These are phyloP conservation scores for Scleropages formosus DNA, from an alignment of 2,797 vertebrate species.

Conservation along the genomic window DNA sequence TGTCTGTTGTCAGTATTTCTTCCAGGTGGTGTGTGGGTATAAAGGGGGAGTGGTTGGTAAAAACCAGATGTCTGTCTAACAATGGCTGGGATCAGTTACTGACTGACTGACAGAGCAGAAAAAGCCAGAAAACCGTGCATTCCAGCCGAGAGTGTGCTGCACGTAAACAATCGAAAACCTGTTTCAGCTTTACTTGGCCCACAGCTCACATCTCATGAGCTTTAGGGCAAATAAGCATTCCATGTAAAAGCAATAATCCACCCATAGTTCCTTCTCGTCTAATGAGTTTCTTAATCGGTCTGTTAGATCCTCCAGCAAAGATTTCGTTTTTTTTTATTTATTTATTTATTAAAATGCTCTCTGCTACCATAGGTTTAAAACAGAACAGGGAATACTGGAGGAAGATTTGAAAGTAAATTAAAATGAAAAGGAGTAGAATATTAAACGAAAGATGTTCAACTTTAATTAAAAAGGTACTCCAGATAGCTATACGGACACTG, in stretches of 20 bases:
- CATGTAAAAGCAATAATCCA: constrained; percentile 5
- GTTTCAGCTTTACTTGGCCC: background rate
- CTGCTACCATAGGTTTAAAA: background rate
- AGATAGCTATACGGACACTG: constrained; percentile 4
- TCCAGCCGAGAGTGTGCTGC: background rate
- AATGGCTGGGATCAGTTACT: background rate
- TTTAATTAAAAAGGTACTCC: constrained; percentile 17
- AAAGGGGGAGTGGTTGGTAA: background rate
- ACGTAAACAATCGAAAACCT: constrained; percentile 18
- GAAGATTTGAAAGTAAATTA: constrained; percentile 12
- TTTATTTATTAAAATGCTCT: background rate
- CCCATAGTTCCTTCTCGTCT: constrained; percentile 1
- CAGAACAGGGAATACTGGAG: constrained; percentile 5
- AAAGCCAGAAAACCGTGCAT: background rate
- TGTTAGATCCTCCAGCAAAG: background rate
- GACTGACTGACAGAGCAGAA: background rate
- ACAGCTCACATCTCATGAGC: background rate
- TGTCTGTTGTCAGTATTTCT: background rate
- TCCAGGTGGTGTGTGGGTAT: background rate
- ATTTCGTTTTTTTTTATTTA: background rate
- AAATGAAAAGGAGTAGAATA: background rate
- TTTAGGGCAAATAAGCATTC: constrained; percentile 9
- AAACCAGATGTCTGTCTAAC: background rate
- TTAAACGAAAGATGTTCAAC: background rate
- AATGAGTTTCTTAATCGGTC: constrained; percentile 17